These are phyloP conservation scores for Mormyrus lacerda DNA, from an alignment of 2,113 vertebrate genomes.

Conservation along the genomic window DNA sequence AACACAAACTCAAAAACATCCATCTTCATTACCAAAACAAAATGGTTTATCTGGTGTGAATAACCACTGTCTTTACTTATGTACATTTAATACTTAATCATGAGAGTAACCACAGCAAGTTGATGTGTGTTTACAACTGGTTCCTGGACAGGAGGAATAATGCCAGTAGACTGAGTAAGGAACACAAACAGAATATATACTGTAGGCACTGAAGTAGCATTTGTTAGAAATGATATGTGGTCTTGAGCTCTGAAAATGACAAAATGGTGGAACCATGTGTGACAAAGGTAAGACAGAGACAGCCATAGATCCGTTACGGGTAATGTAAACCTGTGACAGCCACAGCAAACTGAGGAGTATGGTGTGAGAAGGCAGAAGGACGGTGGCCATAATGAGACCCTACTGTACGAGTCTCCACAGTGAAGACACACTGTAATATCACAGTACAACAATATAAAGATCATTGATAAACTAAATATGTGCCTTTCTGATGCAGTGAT, in stretches of 20 bases:
- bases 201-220: background rate
- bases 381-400: background rate
- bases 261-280: background rate
- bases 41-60: background rate
- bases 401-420: too few species aligned
- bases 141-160: background rate
- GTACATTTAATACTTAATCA: background rate
- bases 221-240: background rate
- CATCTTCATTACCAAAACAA: background rate
- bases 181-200: background rate
- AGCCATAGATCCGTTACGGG: background rate
- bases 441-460: background rate
- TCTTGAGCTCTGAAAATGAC: background rate
- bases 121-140: background rate
- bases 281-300: background rate
- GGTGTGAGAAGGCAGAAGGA: background rate
- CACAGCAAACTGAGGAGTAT: background rate
- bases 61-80: background rate
- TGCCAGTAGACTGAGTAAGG: background rate
- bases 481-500: background rate
- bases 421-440: background rate
- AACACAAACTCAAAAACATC: background rate
- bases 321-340: background rate
- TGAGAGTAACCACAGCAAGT: background rate
- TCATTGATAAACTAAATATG: background rate